Conservation (phyloP, 2,797 vertebrate species). For the Gastrophryne carolinensis region DNA sequence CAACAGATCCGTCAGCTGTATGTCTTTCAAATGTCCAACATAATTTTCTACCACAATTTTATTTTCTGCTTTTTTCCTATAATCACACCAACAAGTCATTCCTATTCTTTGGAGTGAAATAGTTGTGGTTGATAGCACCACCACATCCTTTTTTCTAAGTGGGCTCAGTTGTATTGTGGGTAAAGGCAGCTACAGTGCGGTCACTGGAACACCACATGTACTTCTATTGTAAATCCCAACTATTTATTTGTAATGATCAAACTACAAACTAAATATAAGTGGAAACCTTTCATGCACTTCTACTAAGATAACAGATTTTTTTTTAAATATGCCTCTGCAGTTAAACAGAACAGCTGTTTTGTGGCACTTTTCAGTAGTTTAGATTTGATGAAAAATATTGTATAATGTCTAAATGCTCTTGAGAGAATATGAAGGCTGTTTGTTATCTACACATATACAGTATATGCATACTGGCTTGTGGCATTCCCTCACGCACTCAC, state of each 20-base stretch:
- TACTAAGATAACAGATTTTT: no score
- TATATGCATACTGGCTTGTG: no score
- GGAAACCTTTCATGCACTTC: not conserved
- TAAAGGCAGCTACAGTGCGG: conserved; percentile 2
- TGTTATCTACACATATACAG: no score
- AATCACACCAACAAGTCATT: not conserved
- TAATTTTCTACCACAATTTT: not conserved
- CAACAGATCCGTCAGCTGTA: not conserved
- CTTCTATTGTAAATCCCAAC: not conserved
- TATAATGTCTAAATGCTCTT: no score
- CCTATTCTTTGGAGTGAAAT: not conserved
- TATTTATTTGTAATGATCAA: not conserved
- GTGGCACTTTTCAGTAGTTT: no score
- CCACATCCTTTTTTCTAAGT: conserved; percentile 23
- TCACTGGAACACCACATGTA: not conserved
- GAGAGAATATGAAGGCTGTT: no score
- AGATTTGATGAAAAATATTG: no score
- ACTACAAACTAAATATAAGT: not conserved
- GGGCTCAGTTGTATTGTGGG: conserved; percentile 1
- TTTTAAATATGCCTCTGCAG: no score
- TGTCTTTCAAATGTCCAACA: not conserved
- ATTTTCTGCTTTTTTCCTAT: not conserved
- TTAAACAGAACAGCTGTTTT: no score
- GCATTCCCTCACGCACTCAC: no score
- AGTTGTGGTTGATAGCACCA: not conserved